phyloP scores from a whole-genome alignment of 2,113 vertebrate genomes.

The Oryzias melastigma region DNA sequence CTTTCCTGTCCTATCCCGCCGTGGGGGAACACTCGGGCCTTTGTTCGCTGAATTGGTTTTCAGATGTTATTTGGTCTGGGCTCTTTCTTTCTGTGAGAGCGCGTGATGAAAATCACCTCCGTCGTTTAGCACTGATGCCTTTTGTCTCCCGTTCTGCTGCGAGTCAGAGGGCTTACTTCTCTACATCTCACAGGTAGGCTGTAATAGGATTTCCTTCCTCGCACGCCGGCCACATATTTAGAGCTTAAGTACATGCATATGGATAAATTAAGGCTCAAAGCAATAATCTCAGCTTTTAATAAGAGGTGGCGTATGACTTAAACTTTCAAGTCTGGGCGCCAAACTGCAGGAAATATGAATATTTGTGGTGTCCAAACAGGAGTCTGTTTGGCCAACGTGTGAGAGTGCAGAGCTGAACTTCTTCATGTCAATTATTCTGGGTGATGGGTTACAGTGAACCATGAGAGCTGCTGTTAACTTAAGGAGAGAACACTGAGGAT shows the following conservation, averaged over 20 bases:
- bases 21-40: conserved; percentile 68
- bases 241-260: conserved; percentile 72
- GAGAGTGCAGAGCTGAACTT: neutral
- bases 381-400: conserved; percentile 56
- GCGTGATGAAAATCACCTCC: conserved; percentile 67
- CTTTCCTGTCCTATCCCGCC: conserved; percentile 53
- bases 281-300: conserved; percentile 65
- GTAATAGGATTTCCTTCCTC: conserved; percentile 73
- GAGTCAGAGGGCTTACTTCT: conserved; percentile 67
- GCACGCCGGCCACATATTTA: conserved; percentile 59
- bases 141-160: conserved; percentile 63
- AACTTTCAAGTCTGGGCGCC: conserved; percentile 56
- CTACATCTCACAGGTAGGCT: conserved; percentile 67
- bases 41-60: conserved; percentile 73
- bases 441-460: conserved; percentile 5
- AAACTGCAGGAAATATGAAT: conserved; percentile 26
- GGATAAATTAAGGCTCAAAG: conserved; percentile 71
- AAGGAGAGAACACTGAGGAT: conserved; percentile 7
- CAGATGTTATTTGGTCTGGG: conserved; percentile 70
- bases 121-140: conserved; percentile 63
- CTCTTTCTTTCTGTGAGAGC: conserved; percentile 55
- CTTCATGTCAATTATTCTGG: conserved; percentile 41
- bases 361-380: conserved; percentile 56
- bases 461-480: conserved; percentile 2
- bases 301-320: conserved; percentile 60